Conservation (phyloP, 2,888 invertebrate genomes). For the Amblyteles armatorius region DNA sequence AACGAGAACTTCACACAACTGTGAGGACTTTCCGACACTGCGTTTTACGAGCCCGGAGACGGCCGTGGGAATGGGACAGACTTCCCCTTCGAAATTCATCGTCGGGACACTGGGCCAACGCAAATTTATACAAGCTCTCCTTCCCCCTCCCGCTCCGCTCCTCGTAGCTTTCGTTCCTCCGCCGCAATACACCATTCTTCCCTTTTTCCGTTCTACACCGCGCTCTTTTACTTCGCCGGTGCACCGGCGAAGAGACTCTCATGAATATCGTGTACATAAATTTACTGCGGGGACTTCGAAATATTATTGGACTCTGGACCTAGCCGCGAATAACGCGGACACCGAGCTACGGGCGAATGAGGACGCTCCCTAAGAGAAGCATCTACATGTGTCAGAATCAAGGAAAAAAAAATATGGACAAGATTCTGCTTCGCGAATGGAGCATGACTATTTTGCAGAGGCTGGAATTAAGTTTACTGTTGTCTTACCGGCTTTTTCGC, state of each 20-base stretch:
- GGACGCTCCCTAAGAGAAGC: conserved; percentile 43
- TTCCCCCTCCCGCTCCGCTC: conserved; percentile 3
- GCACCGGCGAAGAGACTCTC: conserved; percentile 62
- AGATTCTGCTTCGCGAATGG: conserved; percentile 7
- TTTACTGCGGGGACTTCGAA: conserved; percentile 69
- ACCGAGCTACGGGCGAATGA: conserved; percentile 63
- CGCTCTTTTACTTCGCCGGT: conserved; percentile 43
- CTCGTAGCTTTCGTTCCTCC: conserved; percentile 12
- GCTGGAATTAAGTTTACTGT: background rate
- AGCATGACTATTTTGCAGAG: conserved; percentile 25
- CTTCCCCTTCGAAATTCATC: conserved; percentile 38
- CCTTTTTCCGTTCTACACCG: conserved; percentile 18
- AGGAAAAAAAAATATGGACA: conserved; percentile 52
- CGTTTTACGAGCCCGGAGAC: conserved; percentile 35
- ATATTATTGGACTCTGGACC: conserved; percentile 71
- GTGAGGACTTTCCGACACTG: conserved; percentile 30
- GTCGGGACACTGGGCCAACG: conserved; percentile 42
- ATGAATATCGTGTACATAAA: conserved; percentile 74
- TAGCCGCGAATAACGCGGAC: conserved; percentile 58
- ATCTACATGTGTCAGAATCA: conserved; percentile 8
- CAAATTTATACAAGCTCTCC: conserved; percentile 67
- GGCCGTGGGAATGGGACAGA: conserved; percentile 3
- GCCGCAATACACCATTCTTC: conserved; percentile 53
- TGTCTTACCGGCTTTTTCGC: background rate
- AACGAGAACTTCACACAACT: conserved; percentile 50